Evolutionary conservation across 2,888 invertebrate species (phyloP), one percentile per base, ranked within the genome.

Genomic region (Drosophila mayaguana): DNA sequence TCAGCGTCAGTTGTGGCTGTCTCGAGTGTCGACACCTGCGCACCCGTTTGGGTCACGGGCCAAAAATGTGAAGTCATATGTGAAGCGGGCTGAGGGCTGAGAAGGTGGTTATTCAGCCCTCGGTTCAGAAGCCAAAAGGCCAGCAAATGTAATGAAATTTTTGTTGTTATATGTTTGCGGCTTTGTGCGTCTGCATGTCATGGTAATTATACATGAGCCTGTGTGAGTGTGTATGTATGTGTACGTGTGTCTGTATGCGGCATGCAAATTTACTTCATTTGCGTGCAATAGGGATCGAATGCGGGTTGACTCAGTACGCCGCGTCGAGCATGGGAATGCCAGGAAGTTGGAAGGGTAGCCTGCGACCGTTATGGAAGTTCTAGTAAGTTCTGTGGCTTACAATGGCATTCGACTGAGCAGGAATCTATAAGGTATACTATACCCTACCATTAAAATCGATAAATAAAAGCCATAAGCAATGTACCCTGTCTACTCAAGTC

Each of bases 61-160:
- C 82, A 86, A 89, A 85, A 83, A 84, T 87, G 89, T 84, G 84
- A 89, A 81, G 87, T 79, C 85, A 75, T 60, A 81, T 88, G 82
- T 83, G 82, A 86, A 86, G 73, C 65, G 75, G 62, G 53, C 18
- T 32, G 50, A 14, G 45, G 55, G 38, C 45, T 34, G 48, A 56
- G 22, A 5, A 16, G 55, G 38, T n/a, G 45, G 62, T 75, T 68
- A 70, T 54, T 63, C 72, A 63, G 57, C 45, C 63, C 71, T 64
- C 45, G 38, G 56, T 70, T 55, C 62, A 56, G 56, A 72, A 65
- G 67, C 61, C 63, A 69, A 60, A 87, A 76, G 57, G 65, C 51
- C 62, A 69, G 42, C 55, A 38, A 72, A 80, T 63, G 70, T 85
- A 78, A 79, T 83, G 75, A 87, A 84, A 80, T 80, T 78, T 78